Conservation (phyloP, 2,888 invertebrate genomes). For the Dolichomitus sp. region DNA sequence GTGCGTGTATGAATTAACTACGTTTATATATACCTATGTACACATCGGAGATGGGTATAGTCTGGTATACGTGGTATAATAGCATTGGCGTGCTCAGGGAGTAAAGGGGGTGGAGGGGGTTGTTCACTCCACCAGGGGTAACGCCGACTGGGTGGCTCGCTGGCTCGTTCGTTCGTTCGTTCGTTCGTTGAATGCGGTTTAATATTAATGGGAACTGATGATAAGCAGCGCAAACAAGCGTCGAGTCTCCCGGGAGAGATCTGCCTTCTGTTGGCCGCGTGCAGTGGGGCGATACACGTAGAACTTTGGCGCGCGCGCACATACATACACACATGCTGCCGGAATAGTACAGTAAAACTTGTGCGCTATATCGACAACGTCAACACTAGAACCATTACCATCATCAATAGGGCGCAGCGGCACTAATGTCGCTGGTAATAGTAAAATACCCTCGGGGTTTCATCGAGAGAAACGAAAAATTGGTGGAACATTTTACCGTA, state of each 20-base stretch:
- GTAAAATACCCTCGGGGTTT: conserved; percentile 58
- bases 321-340: conserved; percentile 27
- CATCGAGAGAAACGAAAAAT: conserved; percentile 31
- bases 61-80: conserved; percentile 21
- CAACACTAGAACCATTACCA: conserved; percentile 57
- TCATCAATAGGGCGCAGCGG: conserved; percentile 56
- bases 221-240: conserved; percentile 86
- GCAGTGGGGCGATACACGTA: conserved; percentile 81
- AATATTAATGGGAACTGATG: conserved; percentile 86
- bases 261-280: conserved; percentile 85
- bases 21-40: conserved; percentile 71
- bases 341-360: conserved; percentile 48
- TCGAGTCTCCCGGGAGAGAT: conserved; percentile 86
- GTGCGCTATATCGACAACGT: conserved; percentile 42
- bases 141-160: conserved; percentile 65
- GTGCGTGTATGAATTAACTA: conserved; percentile 55
- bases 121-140: conserved; percentile 53
- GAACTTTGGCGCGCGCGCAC: conserved; percentile 52
- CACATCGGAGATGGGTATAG: conserved; percentile 65
- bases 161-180: conserved; percentile 73
- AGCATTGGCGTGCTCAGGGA: conserved; percentile 31
- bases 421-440: conserved; percentile 60
- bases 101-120: conserved; percentile 47
- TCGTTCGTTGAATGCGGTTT: conserved; percentile 86
- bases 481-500: neutral